Evolutionary conservation across 1,140 invertebrate genomes (phyloP).

Genomic region (Ladona fulva): DNA sequence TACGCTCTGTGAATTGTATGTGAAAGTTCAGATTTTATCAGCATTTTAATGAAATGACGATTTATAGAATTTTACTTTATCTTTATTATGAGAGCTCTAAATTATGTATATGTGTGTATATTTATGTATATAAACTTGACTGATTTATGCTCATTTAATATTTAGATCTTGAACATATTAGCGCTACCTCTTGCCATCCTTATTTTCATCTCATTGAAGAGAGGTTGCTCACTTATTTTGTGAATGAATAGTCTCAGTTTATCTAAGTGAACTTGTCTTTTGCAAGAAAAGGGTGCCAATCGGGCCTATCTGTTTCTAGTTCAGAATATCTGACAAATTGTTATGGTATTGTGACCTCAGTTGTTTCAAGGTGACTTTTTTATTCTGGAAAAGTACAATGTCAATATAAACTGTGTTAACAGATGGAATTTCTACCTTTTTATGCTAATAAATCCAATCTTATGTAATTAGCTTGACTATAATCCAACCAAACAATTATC

Average conservation of each 20-base stretch:
- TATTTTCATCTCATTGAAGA: conserved; percentile 3
- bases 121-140: neutral
- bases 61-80: too few relatives aligned
- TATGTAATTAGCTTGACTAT: neutral
- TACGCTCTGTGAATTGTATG: neutral
- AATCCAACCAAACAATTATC: neutral
- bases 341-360: conserved; percentile 1
- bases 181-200: conserved; percentile 5
- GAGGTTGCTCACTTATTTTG: conserved; percentile 9
- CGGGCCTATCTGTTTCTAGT: neutral
- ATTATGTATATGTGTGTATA: neutral
- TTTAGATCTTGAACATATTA: neutral
- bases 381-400: conserved; percentile 2
- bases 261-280: neutral
- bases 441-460: neutral
- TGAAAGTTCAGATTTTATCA: neutral
- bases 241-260: neutral
- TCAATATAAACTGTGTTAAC: neutral
- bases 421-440: conserved; percentile 10
- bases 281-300: neutral
- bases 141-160: neutral
- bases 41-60: too few relatives aligned
- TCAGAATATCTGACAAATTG: neutral
- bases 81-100: too few relatives aligned
- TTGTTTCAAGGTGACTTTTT: conserved; percentile 2